A percentile compares a stretch with the other conserved stretches of the same genome.
Evolutionary conservation across 2,797 vertebrate genomes (phyloP).

Genomic region (Silurus aristotelis): DNA sequence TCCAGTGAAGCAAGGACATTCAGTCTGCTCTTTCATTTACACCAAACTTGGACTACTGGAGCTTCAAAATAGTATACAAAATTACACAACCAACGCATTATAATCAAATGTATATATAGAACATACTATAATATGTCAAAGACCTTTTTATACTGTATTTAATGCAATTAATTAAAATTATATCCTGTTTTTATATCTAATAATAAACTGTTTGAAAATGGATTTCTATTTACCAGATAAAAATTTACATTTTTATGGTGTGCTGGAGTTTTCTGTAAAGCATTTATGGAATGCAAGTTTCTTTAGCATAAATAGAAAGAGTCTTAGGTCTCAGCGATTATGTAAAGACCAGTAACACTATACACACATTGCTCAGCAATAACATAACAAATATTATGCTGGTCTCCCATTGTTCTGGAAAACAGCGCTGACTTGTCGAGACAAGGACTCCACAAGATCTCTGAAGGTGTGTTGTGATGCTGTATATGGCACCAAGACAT

Average conservation of each 20-base stretch:
- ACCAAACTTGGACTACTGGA: neutral
- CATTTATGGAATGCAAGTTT: neutral
- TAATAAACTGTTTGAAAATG: neutral
- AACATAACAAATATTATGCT: no score
- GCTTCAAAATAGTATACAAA: neutral
- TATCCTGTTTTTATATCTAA: neutral
- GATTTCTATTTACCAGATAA: neutral
- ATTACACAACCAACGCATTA: neutral
- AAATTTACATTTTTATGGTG: neutral
- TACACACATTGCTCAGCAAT: no score
- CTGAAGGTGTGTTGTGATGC: no score
- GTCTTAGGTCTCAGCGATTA: neutral
- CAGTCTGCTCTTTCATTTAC: neutral
- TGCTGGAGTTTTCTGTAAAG: neutral
- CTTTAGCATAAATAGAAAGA: neutral
- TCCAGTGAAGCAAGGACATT: neutral
- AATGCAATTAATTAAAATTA: no score
- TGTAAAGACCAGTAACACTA: neutral
- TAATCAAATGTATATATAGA: neutral
- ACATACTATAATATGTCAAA: neutral
- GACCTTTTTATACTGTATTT: no score
- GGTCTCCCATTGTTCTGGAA: no score
- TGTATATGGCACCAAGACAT: no score
- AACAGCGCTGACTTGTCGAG: no score
- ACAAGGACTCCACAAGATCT: no score